Base-by-base conservation (phyloP, 2,888 invertebrate species). In the Agriopis marginaria region DNA sequence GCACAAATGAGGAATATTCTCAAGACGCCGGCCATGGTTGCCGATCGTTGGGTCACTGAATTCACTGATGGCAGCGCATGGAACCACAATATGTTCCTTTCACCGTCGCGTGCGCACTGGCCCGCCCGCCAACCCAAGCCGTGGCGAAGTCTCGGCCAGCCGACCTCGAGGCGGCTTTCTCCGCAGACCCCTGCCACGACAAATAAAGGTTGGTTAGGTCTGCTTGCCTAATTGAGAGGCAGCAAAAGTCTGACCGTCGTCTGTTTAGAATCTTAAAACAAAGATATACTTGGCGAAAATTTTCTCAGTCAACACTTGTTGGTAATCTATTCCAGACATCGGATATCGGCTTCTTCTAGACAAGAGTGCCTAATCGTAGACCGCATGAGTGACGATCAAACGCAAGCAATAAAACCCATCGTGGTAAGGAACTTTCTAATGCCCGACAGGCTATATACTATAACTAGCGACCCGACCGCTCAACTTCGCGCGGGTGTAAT, bases 81-180 rank as follows among this genome's bases (percentile, higher is more conserved):
- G 89, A 88, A 60, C 66, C 68, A 55, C 91, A 23, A 23, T 23
- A 91, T 91, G 84, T 82, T 79, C 94, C 93, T 92, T 93, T 94
- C 93, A 93, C 93, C 86, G 89, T 75, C 92, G 91, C 89, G 85
- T 81, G 88, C 90, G 87, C 87, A 94, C 93, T 94, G 91, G 78
- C 77, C 79, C 70, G 76, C 78, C 81, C 9, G 32, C 42, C 8
- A 9, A 10, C 8, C 42, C 42, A 77, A 76, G 77, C 23, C 32
- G n/a, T 44, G 40, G n/a, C 42, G 23, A 12, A 55, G 64, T 53
- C 66, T 63, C 66, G 77, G 81, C 88, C 87, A 78, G 83, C 82
- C 88, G 89, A 89, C 90, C 90, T 89, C 89, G 87, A 68, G 81
- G 76, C 82, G 84, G 90, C 92, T 93, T 93, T 93, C 93, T 92